Conservation (phyloP, 2,888 invertebrate species). For the Baccha elongata region DNA sequence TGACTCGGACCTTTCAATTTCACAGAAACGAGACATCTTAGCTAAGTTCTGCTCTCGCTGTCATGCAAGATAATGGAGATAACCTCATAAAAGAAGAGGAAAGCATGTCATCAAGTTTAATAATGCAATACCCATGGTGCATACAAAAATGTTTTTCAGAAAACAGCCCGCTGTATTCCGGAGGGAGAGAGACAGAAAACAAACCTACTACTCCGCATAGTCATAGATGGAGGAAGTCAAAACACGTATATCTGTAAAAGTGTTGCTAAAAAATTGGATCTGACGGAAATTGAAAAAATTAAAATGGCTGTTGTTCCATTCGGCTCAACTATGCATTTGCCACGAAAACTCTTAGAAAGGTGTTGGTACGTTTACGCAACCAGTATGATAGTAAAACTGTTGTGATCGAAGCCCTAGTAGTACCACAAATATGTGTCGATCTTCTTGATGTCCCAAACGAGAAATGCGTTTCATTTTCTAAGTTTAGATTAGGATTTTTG, state of each 20-base stretch:
- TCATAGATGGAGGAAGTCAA: no score
- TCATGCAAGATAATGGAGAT: background rate
- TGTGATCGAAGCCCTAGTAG: no score
- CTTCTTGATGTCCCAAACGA: constrained; percentile 18
- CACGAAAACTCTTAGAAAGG: background rate
- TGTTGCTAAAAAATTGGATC: background rate
- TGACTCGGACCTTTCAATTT: background rate
- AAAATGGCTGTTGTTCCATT: constrained; percentile 9
- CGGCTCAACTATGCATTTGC: background rate
- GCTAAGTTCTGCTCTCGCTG: background rate
- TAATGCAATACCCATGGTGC: constrained; percentile 1
- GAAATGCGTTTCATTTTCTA: constrained; percentile 12
- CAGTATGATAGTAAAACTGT: no score
- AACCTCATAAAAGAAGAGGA: background rate
- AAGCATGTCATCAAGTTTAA: constrained; percentile 1
- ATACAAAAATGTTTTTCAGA: no score
- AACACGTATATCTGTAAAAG: no score
- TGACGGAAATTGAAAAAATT: background rate
- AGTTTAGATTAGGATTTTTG: constrained; percentile 18
- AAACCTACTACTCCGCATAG: no score
- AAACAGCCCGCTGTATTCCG: no score
- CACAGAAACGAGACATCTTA: background rate
- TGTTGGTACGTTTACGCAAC: no score
- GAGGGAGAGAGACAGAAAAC: no score
- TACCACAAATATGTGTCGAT: constrained; percentile 37